Evolutionary conservation across 2,113 vertebrate species (phyloP).

Genomic region (Aspiorhynchus laticeps): DNA sequence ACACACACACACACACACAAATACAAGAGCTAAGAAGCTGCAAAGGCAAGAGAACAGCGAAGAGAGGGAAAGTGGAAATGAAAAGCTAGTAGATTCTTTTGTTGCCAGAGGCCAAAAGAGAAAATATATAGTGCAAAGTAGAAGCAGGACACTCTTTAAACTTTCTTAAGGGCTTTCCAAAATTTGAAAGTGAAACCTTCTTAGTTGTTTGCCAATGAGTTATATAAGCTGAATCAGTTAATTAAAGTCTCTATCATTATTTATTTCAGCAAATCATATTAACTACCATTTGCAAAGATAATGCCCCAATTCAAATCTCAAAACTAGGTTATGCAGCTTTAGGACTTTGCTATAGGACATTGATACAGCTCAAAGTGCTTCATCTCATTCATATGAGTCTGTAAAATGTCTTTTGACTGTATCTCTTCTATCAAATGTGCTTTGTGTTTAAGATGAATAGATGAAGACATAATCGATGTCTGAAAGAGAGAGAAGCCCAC

Average conservation of each 20-base stretch:
- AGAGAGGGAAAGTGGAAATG: background rate
- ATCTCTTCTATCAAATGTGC: conserved; percentile 25
- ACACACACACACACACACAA: background rate
- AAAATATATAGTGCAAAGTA: background rate
- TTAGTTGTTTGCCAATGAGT: background rate
- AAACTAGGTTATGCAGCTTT: background rate
- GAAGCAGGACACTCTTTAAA: background rate
- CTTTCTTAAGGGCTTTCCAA: background rate
- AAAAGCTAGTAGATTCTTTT: conserved; percentile 26
- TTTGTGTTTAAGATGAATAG: conserved; percentile 23
- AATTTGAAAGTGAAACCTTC: background rate
- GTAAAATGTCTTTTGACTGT: conserved; percentile 8
- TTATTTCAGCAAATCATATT: background rate
- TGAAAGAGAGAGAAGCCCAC: conserved; percentile 24
- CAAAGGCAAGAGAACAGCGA: background rate
- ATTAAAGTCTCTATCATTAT: background rate
- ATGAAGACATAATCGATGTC: conserved; percentile 32
- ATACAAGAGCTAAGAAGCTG: conserved; percentile 8
- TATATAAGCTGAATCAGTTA: background rate
- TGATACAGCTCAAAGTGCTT: background rate
- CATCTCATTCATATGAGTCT: conserved; percentile 15
- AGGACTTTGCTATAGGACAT: background rate
- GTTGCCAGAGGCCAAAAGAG: conserved; percentile 13
- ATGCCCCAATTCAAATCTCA: background rate
- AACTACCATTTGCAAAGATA: background rate